A percentile compares a stretch with the other conserved stretches of the same genome.
phyloP scores from a whole-genome alignment of 1,140 invertebrate genomes.

The Contarinia nasturtii region DNA sequence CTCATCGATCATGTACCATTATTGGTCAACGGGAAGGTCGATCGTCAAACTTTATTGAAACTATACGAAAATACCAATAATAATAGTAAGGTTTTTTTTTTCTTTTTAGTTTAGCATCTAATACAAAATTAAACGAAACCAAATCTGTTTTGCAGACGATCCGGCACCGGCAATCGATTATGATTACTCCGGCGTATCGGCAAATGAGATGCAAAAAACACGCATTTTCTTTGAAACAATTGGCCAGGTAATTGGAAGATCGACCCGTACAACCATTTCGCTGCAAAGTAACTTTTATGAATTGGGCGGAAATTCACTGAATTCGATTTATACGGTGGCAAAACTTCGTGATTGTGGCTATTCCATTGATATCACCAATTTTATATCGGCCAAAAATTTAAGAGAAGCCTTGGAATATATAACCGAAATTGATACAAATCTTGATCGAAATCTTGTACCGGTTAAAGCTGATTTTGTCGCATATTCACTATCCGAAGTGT shows the following conservation, averaged over 20 bases:
- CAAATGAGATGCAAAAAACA: slow-evolving; percentile 36
- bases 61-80: slow-evolving; percentile 47
- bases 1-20: slow-evolving; percentile 52
- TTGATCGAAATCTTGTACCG: slow-evolving; percentile 15
- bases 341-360: slow-evolving; percentile 57
- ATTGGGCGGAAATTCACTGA: slow-evolving; percentile 69
- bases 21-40: slow-evolving; percentile 68
- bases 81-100: slow-evolving; percentile 26
- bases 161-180: slow-evolving; percentile 23
- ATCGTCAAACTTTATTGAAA: slow-evolving; percentile 53
- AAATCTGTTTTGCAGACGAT: slow-evolving; percentile 27
- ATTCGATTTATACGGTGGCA: slow-evolving; percentile 64
- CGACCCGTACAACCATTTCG: slow-evolving; percentile 33
- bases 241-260: slow-evolving; percentile 41
- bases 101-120: slow-evolving; percentile 5
- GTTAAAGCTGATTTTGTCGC: slow-evolving; percentile 25
- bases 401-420: slow-evolving; percentile 42
- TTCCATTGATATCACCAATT: slow-evolving; percentile 57
- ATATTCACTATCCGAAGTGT: slow-evolving; percentile 34
- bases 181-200: slow-evolving; percentile 39
- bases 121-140: not conserved
- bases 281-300: slow-evolving; percentile 57
- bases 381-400: slow-evolving; percentile 49
- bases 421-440: slow-evolving; percentile 19
- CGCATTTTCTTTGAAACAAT: slow-evolving; percentile 50